A percentile compares a stretch with the other conserved stretches of the same genome.
These are phyloP conservation scores for Coracias cyanogaster DNA, from an alignment of 2,797 vertebrate species.

Conservation along the genomic window DNA sequence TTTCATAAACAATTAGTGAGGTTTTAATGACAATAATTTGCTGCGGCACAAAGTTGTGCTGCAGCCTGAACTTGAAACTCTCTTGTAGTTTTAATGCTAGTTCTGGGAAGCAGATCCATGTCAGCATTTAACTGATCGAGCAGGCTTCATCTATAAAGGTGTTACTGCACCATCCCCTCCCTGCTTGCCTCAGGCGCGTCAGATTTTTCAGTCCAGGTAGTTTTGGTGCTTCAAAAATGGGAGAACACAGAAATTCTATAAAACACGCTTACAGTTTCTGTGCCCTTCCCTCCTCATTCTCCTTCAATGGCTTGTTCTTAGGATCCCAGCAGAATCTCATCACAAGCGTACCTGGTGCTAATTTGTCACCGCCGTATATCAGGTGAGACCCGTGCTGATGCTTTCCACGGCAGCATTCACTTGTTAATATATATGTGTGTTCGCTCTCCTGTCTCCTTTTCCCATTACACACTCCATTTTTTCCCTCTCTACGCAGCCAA, in stretches of 20 bases:
- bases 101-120: neutral
- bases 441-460: neutral
- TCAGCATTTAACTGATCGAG: accelerated
- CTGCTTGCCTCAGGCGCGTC: neutral
- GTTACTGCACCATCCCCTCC: neutral
- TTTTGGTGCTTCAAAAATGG: neutral
- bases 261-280: neutral
- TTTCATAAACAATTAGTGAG: neutral
- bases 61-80: neutral
- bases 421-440: accelerated
- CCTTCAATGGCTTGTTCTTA: neutral
- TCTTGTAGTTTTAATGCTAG: neutral
- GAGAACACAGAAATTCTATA: neutral
- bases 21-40: neutral
- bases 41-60: neutral
- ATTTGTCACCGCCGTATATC: neutral
- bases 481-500: neutral
- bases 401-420: neutral
- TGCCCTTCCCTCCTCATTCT: neutral
- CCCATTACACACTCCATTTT: neutral
- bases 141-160: neutral
- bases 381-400: neutral
- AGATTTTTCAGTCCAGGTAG: neutral
- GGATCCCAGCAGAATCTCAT: neutral
- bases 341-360: neutral